These are phyloP conservation scores for Lapara coniferarum DNA, from an alignment of 2,888 invertebrate species.

Conservation along the genomic window DNA sequence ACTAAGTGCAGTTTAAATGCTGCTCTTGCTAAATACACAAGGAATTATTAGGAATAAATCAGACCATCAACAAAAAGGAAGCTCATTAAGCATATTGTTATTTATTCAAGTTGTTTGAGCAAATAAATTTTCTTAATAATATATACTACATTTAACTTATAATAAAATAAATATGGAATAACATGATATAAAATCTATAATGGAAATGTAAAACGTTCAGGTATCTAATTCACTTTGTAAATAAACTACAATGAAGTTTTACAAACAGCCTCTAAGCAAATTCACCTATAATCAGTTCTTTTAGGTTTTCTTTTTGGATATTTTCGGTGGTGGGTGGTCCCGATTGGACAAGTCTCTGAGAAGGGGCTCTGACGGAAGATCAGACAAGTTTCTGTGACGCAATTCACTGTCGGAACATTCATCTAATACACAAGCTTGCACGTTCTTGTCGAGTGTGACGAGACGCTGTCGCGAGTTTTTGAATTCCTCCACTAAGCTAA, in stretches of 20 bases:
- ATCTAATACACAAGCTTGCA: constrained; percentile 71
- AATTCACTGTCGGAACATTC: constrained; percentile 64
- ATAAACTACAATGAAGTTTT: constrained; percentile 53
- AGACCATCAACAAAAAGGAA: constrained; percentile 2
- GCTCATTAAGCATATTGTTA: constrained; percentile 52
- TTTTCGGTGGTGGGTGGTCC: constrained; percentile 65
- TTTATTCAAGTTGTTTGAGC: constrained; percentile 77
- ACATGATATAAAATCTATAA: constrained; percentile 81
- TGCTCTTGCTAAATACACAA: not conserved
- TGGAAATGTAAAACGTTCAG: constrained; percentile 79
- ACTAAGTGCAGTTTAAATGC: too few species aligned
- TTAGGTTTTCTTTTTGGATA: constrained; percentile 70
- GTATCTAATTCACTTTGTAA: constrained; percentile 69
- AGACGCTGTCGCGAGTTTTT: constrained; percentile 65
- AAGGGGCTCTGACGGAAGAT: constrained; percentile 51
- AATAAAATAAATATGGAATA: constrained; percentile 78
- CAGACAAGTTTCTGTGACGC: constrained; percentile 56
- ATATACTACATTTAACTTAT: constrained; percentile 72
- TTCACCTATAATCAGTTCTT: constrained; percentile 34
- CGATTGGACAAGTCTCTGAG: constrained; percentile 63
- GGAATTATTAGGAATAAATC: not conserved
- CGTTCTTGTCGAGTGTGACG: constrained; percentile 71
- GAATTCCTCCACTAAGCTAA: constrained; percentile 75
- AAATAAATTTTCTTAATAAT: constrained; percentile 76
- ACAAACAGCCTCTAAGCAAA: constrained; percentile 60